Base-by-base conservation (phyloP, 1,140 invertebrate species). In the Calliopsis andreniformis region DNA sequence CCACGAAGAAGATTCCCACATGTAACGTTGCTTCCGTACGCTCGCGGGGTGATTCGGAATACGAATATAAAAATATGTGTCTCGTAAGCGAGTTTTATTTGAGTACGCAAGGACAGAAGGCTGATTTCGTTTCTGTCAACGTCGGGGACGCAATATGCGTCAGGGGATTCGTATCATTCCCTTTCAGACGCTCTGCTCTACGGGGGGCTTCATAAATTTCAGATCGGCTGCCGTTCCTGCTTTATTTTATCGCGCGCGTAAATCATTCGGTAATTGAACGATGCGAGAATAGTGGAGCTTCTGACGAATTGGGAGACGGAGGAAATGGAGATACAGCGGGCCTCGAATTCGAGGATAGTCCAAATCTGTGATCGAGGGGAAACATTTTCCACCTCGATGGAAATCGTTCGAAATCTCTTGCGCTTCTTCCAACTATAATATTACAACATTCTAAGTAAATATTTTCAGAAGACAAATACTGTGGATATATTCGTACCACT, bases 201-300 rank as follows among this genome's bases (percentile, higher is more conserved):
- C 6, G n/a, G n/a, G n/a, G 20, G 32, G 58, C 69, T 71, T 71
- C 69, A 63, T 71, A 71, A 71, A 71, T 71, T 63, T 35, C 58
- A 58, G 69, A 71, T 71, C 7, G 58, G 30, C 58, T 30, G 18
- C 43, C 20, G 20, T 12, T 16, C 49, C 32, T 16, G 18, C 51
- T 72, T 72, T 42, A 30, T 49, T 53, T 64, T 55, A 53, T 72
- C 47, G 30, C 59, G 16, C 2, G 32, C 28, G 10, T 42, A 42
- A 53, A 64, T 72, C 70, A 20, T 53, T 42, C 5, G 25, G 70
- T 51, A 64, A 72, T 64, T 72, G 58, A 71, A 42, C 32, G 3
- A 12, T 25, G 14, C 12, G 56, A 30, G 14, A 62, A 32, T 14
- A 16, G 20, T 10, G 30, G 4, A 18, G 2, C 8, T 7, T 5